A percentile compares a stretch with the other conserved stretches of the same genome.
Conservation (phyloP, 2,888 invertebrate species). For the Nesidiocoris tenuis region DNA sequence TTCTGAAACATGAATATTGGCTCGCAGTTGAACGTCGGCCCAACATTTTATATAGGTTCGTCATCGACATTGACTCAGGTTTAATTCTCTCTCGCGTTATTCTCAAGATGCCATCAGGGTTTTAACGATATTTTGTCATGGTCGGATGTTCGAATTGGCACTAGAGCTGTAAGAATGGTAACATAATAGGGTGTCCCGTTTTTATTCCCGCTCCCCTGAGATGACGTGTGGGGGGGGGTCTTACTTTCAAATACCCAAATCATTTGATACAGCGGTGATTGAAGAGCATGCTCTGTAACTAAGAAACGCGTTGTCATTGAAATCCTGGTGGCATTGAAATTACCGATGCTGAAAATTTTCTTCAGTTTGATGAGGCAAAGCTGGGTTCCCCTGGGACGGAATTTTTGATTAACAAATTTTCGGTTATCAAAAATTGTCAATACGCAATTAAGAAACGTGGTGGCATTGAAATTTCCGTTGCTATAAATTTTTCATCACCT, state of each 20-base stretch:
- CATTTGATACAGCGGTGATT: no score
- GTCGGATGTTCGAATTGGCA: no score
- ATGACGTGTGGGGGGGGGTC: no score
- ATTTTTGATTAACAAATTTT: slow-evolving; percentile 2
- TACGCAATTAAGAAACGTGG: not conserved
- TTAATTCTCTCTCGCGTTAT: not conserved
- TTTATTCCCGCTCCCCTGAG: no score
- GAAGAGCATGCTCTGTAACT: no score
- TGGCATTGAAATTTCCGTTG: not conserved
- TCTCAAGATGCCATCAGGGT: not conserved
- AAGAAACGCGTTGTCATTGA: no score
- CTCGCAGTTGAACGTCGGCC: not conserved
- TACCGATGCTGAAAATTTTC: not conserved
- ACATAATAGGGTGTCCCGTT: no score
- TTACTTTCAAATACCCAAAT: no score
- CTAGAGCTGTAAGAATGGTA: no score
- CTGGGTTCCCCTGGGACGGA: not conserved
- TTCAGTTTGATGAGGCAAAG: not conserved
- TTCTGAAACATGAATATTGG: slow-evolving; percentile 60
- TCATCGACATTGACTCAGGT: not conserved
- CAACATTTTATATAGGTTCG: not conserved
- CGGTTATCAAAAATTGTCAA: not conserved
- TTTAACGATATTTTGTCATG: no score
- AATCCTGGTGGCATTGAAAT: no score
- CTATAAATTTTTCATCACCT: no score